Evolutionary conservation across 2,888 invertebrate genomes (phyloP), one percentile per base, ranked within the genome.

Genomic region (Limnephilus rhombicus): DNA sequence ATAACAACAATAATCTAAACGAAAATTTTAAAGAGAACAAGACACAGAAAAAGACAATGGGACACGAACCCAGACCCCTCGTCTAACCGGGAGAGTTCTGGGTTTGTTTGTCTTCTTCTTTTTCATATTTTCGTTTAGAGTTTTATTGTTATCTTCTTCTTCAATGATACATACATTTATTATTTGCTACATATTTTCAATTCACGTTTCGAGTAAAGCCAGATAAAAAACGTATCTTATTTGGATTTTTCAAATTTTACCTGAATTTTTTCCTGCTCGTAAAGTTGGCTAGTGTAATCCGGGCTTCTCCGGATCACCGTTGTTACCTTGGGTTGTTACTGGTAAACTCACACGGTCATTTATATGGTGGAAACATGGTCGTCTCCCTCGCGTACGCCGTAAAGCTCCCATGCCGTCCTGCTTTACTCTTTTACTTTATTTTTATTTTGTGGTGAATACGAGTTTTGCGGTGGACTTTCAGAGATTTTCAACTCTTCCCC

Each of bases 381-480:
- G 86, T 90, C 90, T 80, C 85, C 12, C 80, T 86, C 13, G 4
- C 24, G 29, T 80, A 41, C 41, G 83, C 29, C 31, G 7, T 5
- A 24, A 45, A 29, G 31, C 7, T 29, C 49, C 31, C 15, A 3
- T 68, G 29, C 80, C 53, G 80, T 92, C 89, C 31, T 85, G 85
- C 68, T 92, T 87, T 90, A 80, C 85, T 92, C 86, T 85, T 92
- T 53, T 53, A 87, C 85, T 90, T 85, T 90, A 87, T 83, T 89
- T 85, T 91, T 91, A 85, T 90, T 86, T 91, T 86, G 92, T 90
- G 92, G 92, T 92, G 92, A 90, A 92, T 92, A 90, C 92, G 90
- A 92, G 92, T 92, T 92, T 92, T 92, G 92, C 92, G 92, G 92
- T 89, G 86, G 90, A 90, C 90, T 90, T 90, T 92, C 90, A 92